phyloP scores from a whole-genome alignment of 2,888 invertebrate species.

The Erynnis tages region DNA sequence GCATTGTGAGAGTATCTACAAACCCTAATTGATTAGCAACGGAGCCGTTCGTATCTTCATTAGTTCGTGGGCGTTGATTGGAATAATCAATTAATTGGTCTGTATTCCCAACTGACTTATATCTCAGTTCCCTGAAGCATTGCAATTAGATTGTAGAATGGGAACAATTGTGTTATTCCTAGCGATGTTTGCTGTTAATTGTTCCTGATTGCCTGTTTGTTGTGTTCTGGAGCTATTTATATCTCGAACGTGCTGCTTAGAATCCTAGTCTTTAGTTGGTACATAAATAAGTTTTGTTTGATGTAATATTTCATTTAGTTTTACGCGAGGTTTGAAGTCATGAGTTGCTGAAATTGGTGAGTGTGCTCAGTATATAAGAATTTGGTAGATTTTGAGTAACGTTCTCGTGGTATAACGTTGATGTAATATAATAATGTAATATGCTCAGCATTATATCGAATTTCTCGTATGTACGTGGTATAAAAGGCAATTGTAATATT shows the following conservation, averaged over 20 bases:
- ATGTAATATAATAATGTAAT: no score
- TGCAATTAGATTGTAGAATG: background rate
- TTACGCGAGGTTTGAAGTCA: no score
- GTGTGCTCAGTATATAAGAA: no score
- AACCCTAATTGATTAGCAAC: no score
- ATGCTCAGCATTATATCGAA: no score
- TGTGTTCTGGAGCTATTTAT: constrained; percentile 8
- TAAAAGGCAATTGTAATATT: no score
- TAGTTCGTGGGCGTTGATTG: background rate
- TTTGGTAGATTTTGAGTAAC: no score
- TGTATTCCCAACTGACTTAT: constrained; percentile 5
- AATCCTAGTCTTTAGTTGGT: background rate
- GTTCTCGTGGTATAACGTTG: no score
- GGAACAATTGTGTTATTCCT: constrained; percentile 13
- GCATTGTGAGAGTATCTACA: no score
- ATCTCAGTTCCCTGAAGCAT: background rate
- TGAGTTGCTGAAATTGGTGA: no score
- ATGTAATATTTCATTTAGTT: no score
- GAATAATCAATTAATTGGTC: constrained; percentile 17
- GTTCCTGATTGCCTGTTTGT: constrained; percentile 6
- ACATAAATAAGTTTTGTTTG: background rate
- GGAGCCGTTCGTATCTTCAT: background rate
- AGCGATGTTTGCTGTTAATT: constrained; percentile 12
- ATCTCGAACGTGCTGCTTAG: background rate
- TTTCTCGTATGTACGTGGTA: no score